These are phyloP conservation scores for Morpho helenor DNA, from an alignment of 2,888 invertebrate genomes.

Conservation along the genomic window DNA sequence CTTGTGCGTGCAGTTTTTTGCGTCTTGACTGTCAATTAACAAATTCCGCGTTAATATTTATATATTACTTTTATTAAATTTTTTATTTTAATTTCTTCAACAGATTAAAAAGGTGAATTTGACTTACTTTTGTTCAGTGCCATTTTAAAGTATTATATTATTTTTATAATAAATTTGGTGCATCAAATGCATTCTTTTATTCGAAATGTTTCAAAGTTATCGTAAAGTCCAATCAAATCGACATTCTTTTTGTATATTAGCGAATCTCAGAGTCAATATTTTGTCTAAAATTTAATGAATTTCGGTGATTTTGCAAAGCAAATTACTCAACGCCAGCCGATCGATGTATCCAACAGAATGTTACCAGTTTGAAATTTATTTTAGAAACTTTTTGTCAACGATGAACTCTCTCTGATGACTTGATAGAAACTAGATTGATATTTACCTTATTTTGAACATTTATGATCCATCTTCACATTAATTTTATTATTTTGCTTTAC, in stretches of 20 bases:
- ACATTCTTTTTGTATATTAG: constrained; percentile 50
- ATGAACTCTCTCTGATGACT: constrained; percentile 17
- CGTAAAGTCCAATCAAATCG: constrained; percentile 40
- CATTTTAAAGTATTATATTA: constrained; percentile 74
- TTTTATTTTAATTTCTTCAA: constrained; percentile 41
- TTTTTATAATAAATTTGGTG: constrained; percentile 69
- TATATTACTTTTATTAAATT: constrained; percentile 27
- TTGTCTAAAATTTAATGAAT: constrained; percentile 40
- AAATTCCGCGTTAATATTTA: constrained; percentile 39
- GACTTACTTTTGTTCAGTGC: constrained; percentile 70
- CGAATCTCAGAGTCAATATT: constrained; percentile 57
- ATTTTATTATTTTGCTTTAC: too few species aligned
- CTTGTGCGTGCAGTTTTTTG: constrained; percentile 46
- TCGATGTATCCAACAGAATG: constrained; percentile 48
- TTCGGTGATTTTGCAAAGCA: constrained; percentile 60
- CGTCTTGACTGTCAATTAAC: constrained; percentile 53
- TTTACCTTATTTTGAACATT: neutral
- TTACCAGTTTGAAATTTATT: constrained; percentile 33
- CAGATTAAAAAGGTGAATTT: constrained; percentile 45
- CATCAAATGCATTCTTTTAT: constrained; percentile 70
- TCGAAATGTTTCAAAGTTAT: constrained; percentile 39
- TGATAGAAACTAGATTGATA: constrained; percentile 15
- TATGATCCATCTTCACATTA: too few species aligned
- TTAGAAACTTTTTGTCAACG: constrained; percentile 11
- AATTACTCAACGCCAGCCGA: constrained; percentile 43